Conservation (phyloP, 2,888 invertebrate genomes). For the Flabesymbios commensalis region DNA sequence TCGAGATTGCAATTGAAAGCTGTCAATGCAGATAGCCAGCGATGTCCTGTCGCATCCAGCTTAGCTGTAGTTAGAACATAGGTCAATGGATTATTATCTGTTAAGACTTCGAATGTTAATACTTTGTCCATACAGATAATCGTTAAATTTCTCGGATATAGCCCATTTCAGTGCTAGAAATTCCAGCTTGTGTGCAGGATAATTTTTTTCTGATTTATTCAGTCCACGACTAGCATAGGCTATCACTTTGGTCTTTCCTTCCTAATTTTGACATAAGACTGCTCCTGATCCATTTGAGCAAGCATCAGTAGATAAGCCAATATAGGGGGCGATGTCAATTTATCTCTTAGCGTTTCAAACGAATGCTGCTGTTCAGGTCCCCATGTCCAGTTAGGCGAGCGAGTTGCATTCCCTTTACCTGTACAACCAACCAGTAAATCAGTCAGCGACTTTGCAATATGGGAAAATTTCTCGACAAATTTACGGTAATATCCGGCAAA, state of each 20-base stretch:
- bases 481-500: too few relatives aligned
- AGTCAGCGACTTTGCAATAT: too few relatives aligned
- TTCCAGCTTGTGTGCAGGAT: slow-evolving; percentile 4
- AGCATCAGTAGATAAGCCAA: slow-evolving; percentile 1
- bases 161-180: slow-evolving; percentile 4
- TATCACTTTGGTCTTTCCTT: neutral
- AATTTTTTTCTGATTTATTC: neutral
- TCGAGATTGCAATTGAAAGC: neutral
- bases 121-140: neutral
- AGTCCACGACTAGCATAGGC: slow-evolving; percentile 5
- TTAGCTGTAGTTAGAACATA: too few relatives aligned
- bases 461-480: too few relatives aligned
- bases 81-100: neutral
- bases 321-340: slow-evolving; percentile 1
- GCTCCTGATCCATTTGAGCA: neutral
- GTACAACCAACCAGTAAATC: neutral
- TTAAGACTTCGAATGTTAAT: neutral
- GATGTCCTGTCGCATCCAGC: too few relatives aligned
- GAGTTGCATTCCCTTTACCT: neutral
- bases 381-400: neutral
- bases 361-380: neutral
- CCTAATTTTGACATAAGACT: neutral
- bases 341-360: neutral
- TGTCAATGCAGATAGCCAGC: too few relatives aligned
- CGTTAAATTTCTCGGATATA: slow-evolving; percentile 1